Conservation (phyloP, 2,888 invertebrate species). For the Tubulanus polymorphus region DNA sequence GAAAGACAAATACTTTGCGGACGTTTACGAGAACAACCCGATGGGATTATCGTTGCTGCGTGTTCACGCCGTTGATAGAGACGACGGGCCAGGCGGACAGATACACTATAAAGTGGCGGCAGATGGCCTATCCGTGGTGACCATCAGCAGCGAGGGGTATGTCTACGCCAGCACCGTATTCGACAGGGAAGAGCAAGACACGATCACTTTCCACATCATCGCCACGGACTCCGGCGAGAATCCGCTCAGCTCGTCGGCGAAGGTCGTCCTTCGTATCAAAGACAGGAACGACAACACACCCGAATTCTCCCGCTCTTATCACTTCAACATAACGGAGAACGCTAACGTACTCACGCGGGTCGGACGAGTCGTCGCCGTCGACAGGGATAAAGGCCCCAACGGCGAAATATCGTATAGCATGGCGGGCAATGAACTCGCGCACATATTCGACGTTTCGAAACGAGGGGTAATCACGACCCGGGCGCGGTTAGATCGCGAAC, state of each 20-base stretch:
- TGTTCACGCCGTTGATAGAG: neutral
- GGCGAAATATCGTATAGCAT: neutral
- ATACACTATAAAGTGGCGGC: neutral
- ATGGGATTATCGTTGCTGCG: neutral
- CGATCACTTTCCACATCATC: no score
- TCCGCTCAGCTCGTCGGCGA: no score
- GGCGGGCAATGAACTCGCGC: neutral
- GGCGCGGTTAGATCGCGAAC: neutral
- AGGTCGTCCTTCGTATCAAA: no score
- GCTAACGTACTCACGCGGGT: neutral
- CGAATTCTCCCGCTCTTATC: no score
- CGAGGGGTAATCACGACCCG: neutral
- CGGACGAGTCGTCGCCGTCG: neutral
- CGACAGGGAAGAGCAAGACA: no score
- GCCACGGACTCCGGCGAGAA: no score
- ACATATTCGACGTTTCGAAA: neutral
- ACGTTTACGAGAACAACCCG: neutral
- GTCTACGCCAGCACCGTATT: no score
- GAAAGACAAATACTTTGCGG: slow-evolving; percentile 1
- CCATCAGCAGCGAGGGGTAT: neutral
- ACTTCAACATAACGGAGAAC: slow-evolving; percentile 1
- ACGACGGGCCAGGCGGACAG: neutral
- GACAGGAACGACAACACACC: no score
- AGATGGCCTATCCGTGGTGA: no score
- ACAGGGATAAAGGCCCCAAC: slow-evolving; percentile 1